Evolutionary conservation across 2,888 invertebrate genomes (phyloP), one percentile per base, ranked within the genome.

Genomic region (Spatulosminthurus flaviceps): DNA sequence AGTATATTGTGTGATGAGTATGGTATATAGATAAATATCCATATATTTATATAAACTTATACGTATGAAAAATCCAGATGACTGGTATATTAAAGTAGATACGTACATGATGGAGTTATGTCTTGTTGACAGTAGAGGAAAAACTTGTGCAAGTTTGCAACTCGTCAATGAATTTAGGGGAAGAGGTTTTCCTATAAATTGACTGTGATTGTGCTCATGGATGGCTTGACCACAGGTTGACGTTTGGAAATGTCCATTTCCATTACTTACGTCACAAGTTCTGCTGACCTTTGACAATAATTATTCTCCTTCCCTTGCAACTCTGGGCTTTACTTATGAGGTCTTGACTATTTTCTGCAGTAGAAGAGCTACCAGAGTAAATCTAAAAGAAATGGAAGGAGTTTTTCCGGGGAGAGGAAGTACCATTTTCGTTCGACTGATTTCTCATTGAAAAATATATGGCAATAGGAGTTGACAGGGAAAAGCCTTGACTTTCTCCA

Each of bases 221-320:
- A 11, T 51, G 19, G 51, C 51, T 19, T 51, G 51, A 51, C 51
- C 51, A 51, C 51, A 51, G 51, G 19, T 51, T 51, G 51, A 19
- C 51, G n/a, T 16, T n/a, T 19, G 16, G 51, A 2, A n/a, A 51
- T 51, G 51, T 51, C 51, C 51, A 51, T 51, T 51, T 51, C 51
- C n/a, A 51, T 51, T 51, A 51, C 51, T 51, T 51, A 51, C 51
- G 51, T 51, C 51, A 51, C 51, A 51, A 51, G 51, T 51, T 51
- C 51, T 51, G 51, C 51, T 51, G 51, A 51, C 51, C 51, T 51
- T n/a, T 51, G 51, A 51, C 51, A 51, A 51, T 51, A n/a, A 51
- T 51, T 34, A 34, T 34, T 34, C 9, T 34, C 34, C 34, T 9
- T 34, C 34, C 9, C 34, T 9, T 9, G 9, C 34, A 7, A 4